Conservation (phyloP, 37 sponge, comb jelly and placozoan species). For the Beroe ovata region DNA sequence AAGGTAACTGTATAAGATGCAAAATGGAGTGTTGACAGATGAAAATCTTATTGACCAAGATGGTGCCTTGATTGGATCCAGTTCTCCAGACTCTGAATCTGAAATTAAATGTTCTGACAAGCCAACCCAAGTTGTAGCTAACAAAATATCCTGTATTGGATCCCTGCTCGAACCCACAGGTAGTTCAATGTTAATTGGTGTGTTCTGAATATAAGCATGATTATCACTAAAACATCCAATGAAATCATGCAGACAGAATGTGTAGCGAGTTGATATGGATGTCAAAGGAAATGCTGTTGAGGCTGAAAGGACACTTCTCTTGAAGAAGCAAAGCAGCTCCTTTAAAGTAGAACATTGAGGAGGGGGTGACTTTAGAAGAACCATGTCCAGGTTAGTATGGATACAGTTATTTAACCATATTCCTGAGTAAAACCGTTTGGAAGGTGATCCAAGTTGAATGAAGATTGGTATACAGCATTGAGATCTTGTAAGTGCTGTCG, state of each 20-base stretch:
- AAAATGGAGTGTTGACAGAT: background rate
- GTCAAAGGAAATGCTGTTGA: conserved; percentile 23
- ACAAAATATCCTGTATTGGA: conserved; percentile 50
- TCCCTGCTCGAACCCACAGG: conserved; percentile 24
- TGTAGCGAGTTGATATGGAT: conserved; percentile 26
- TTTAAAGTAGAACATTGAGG: conserved; percentile 55
- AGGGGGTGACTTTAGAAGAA: conserved; percentile 39
- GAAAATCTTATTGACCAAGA: conserved; percentile 2
- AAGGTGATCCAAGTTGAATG: conserved; percentile 66
- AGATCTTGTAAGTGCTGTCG: conserved; percentile 43
- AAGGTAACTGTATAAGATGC: background rate
- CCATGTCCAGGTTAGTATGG: conserved; percentile 47
- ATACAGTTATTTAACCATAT: conserved; percentile 24
- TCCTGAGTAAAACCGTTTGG: conserved; percentile 58
- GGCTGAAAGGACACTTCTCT: conserved; percentile 19
- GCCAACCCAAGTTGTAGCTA: conserved; percentile 35
- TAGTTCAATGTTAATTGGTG: background rate
- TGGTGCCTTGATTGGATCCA: conserved; percentile 4
- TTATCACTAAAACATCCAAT: conserved; percentile 34
- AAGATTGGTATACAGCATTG: conserved; percentile 37
- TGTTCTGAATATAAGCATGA: conserved; percentile 11
- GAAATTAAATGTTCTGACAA: conserved; percentile 42
- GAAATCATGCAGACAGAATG: conserved; percentile 53
- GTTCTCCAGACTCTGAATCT: conserved; percentile 48
- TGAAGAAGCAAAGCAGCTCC: conserved; percentile 35